phyloP scores from a whole-genome alignment of 37 sponge, comb jelly and placozoan genomes.

The Cladorhizidae sp. region DNA sequence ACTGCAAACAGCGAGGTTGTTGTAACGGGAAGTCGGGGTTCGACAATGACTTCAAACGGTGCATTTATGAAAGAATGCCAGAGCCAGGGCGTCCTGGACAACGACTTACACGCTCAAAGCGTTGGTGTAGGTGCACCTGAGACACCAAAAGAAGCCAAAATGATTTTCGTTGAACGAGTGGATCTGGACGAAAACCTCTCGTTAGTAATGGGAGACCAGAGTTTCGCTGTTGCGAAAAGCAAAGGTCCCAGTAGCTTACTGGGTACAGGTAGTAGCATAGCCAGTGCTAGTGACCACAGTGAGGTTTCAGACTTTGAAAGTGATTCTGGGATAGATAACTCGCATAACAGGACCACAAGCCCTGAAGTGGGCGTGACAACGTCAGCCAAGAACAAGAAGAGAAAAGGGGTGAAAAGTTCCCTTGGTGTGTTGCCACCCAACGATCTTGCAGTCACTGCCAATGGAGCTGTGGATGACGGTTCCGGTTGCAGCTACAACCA shows the following conservation, averaged over 20 bases:
- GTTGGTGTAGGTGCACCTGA: no score
- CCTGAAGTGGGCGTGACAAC: not conserved
- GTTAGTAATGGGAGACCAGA: not conserved
- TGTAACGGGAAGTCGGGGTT: no score
- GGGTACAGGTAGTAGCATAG: slow-evolving; percentile 1
- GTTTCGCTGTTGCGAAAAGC: not conserved
- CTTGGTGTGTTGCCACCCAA: not conserved
- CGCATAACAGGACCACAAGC: not conserved
- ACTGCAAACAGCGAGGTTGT: no score
- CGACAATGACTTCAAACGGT: no score
- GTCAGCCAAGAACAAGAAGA: no score
- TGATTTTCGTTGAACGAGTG: no score
- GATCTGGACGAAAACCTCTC: not conserved
- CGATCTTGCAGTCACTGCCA: not conserved
- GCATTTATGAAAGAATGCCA: no score
- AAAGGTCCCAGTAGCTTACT: not conserved
- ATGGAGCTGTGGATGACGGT: no score
- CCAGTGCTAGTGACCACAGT: slow-evolving; percentile 17
- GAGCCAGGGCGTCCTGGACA: no score
- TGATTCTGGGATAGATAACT: slow-evolving; percentile 11
- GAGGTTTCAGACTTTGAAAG: slow-evolving; percentile 11
- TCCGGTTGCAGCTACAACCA: no score
- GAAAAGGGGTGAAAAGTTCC: not conserved
- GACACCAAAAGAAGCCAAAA: no score
- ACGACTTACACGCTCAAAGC: no score